Evolutionary conservation across 2,888 invertebrate species (phyloP).

Genomic region (Acanthopleura granulata): DNA sequence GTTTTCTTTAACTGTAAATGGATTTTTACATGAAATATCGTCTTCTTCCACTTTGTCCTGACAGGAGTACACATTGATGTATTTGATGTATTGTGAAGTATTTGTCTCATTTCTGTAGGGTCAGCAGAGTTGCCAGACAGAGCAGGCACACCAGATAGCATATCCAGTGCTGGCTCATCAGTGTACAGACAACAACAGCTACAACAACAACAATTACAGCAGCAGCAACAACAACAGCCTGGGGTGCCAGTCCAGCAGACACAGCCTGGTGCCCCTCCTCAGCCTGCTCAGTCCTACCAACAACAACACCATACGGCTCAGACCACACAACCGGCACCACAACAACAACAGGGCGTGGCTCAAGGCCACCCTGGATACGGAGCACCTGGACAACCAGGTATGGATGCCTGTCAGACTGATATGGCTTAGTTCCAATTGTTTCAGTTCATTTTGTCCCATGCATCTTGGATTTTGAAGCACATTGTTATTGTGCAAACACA

Average conservation of each 20-base stretch:
- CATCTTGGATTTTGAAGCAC: too few relatives aligned
- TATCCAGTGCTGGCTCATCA: slow-evolving; percentile 60
- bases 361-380: slow-evolving; percentile 30
- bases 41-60: too few relatives aligned
- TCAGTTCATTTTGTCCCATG: too few relatives aligned
- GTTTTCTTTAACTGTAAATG: too few relatives aligned
- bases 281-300: slow-evolving; percentile 21
- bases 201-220: slow-evolving; percentile 28
- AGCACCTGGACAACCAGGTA: slow-evolving; percentile 20
- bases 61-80: too few relatives aligned
- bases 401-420: not conserved
- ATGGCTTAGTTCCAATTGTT: too few relatives aligned
- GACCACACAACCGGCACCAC: slow-evolving; percentile 22
- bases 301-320: slow-evolving; percentile 24
- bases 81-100: too few relatives aligned
- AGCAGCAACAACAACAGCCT: slow-evolving; percentile 26
- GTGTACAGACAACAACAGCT: slow-evolving; percentile 30
- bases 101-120: not conserved
- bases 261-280: slow-evolving; percentile 17
- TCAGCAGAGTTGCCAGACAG: not conserved
- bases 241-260: slow-evolving; percentile 19
- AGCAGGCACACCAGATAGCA: slow-evolving; percentile 62
- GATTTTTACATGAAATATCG: too few relatives aligned
- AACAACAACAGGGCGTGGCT: slow-evolving; percentile 17
- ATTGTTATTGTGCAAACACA: too few relatives aligned